phyloP scores from a whole-genome alignment of 1,140 invertebrate species.

The Pachypeltis micranthus region DNA sequence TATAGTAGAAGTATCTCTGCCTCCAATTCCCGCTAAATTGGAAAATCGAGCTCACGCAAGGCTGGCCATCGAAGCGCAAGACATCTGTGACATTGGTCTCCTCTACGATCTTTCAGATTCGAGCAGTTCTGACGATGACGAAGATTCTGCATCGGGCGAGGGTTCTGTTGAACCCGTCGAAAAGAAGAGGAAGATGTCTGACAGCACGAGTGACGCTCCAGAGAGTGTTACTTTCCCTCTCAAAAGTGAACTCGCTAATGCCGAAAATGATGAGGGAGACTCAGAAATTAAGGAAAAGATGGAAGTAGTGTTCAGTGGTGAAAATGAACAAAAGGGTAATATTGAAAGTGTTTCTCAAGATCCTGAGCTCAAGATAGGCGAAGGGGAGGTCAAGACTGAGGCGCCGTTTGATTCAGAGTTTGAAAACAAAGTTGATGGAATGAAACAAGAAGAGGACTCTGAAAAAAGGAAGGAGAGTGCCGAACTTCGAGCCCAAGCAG shows the following conservation, averaged over 20 bases:
- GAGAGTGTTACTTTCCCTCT: neutral
- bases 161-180: neutral
- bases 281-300: neutral
- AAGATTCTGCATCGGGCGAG: too few species aligned
- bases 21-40: neutral
- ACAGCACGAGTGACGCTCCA: too few species aligned
- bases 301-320: neutral
- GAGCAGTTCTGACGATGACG: neutral
- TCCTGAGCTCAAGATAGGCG: too few species aligned
- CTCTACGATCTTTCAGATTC: neutral
- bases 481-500: neutral
- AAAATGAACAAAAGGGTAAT: neutral
- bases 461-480: neutral
- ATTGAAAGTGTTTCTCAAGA: too few species aligned
- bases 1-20: neutral
- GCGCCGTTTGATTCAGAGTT: too few species aligned
- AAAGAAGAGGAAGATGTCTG: neutral
- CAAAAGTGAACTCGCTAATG: neutral
- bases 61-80: neutral
- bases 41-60: neutral
- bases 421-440: neutral
- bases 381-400: slow-evolving; percentile 31
- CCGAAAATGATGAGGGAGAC: neutral
- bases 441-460: neutral
- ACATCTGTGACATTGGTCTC: neutral